Percentiles rank a stretch among this genome's conserved stretches.
phyloP scores from a whole-genome alignment of 2,797 vertebrate species.

The Chelonia mydas region DNA sequence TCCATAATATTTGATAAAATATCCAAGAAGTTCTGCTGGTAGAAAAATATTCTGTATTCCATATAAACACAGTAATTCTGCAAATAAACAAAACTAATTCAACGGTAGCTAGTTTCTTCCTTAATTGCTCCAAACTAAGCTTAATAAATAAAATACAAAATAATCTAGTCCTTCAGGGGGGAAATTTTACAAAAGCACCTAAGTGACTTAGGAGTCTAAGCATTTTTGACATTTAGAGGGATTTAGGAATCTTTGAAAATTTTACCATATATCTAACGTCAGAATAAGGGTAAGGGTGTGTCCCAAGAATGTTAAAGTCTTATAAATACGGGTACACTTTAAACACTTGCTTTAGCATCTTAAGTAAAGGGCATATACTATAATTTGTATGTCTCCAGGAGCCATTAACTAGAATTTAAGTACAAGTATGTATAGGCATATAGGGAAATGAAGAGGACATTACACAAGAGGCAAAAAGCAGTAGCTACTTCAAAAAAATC shows the following conservation, averaged over 20 bases:
- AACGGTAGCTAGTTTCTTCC: not conserved
- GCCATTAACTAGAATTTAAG: not conserved
- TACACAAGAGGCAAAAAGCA: not conserved
- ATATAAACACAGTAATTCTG: not conserved
- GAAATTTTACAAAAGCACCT: not conserved
- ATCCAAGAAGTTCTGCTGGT: not conserved
- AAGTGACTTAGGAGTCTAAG: not conserved
- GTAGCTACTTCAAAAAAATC: not conserved
- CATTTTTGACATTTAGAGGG: not conserved
- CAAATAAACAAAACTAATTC: not conserved
- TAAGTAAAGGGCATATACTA: not conserved
- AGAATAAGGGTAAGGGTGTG: not conserved
- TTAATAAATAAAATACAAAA: not conserved
- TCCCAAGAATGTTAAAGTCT: not conserved
- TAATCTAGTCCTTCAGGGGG: not conserved
- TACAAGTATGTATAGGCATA: not conserved
- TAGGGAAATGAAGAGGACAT: not conserved
- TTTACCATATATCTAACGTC: not conserved
- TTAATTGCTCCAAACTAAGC: not conserved
- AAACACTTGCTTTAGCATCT: not conserved
- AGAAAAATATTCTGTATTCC: not conserved
- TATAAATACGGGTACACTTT: not conserved
- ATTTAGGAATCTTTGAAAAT: not conserved
- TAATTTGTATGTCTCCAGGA: not conserved
- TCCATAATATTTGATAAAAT: fast-evolving